Base-by-base conservation (phyloP, 2,888 invertebrate species). In the Odontomyia ornata region DNA sequence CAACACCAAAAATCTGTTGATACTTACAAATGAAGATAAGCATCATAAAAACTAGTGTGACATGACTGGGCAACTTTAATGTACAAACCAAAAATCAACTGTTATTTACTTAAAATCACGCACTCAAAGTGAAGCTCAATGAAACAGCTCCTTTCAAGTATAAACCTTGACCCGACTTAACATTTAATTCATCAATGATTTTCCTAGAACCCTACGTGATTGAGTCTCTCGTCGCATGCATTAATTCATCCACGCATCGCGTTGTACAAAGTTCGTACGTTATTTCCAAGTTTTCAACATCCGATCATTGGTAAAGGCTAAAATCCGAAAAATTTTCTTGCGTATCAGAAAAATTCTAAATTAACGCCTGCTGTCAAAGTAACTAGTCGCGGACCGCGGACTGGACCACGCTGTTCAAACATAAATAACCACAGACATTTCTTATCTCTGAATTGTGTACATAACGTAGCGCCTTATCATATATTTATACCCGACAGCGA, bases 391-490 rank as follows among this genome's bases (percentile, higher is more conserved):
- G 30, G 30, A 27, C n/a, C 7, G 23, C 5, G 36, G 36, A 36
- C 36, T 36, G 36, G 9, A 36, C n/a, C 36, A 36, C 64, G 15
- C 27, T 30, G 7, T 30, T 27, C 7, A 28, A 64, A 64, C 27
- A n/a, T 64, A 64, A 28, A 60, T 60, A 21, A 23, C 23, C 25
- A 36, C 64, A 28, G 64, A 36, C 64, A 15, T 7, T 11, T 30
- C 7, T n/a, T 30, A 28, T 36, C 36, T 36, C 9, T 36, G 36
- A 3, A 15, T 9, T 23, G 27, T 64, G 30, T 64, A 23, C 23
- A 60, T 60, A 60, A 25, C 57, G 57, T 25, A 23, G 18, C 23
- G 57, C 18, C 28, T 57, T 72, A 72, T 72, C 57, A 57, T 72
- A n/a, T n/a, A 27, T 76, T 60, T 13, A 36, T 3, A 36, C 21